Evolutionary conservation across 2,888 invertebrate species (phyloP), one percentile per base, ranked within the genome.

Genomic region (Branchellion lobata): DNA sequence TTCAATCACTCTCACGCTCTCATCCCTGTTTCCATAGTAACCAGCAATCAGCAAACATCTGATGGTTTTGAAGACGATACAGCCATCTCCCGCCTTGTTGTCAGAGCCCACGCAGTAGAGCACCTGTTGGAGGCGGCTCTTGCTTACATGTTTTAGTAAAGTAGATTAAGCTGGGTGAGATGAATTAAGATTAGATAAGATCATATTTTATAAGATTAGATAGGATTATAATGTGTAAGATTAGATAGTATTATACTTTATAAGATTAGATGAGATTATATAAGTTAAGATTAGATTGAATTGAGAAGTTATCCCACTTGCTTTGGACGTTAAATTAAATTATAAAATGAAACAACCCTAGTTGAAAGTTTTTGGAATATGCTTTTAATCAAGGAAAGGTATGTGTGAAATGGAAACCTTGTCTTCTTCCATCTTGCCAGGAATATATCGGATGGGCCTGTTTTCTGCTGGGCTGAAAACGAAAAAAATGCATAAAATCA

Each of bases 1-100:
- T 31, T 77, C 65, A 24, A 40, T 57, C 27, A 77, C 57, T 11
- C 77, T 57, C 33, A 34, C 77, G 5, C 65, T 36, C 24, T 31
- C 40, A 33, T 77, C 61, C 21, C 61, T 18, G 21, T 65, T 27
- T 0, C 34, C 57, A 24, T 40, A 31, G 27, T 77, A 77, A 21
- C 34, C 33, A 0, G 31, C 77, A 33, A 77, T 65, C 21, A 77
- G 65, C 2, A 77, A 65, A 33, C 77, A 77, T 31, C 57, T 57
- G 5, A 53, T 33, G n/a, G 77, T 77, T n/a, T 61, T 57, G 18
- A 77, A 31, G 31, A 77, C 40, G 11, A 77, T 65, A 33, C 77
- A 77, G 0, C 77, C 77, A 1, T 61, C 77, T 14, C 36, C 34
- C 5, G 31, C 33, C 27, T 57, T 77, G 24, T 77, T 57, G 27